Base-by-base conservation (phyloP, 1,140 invertebrate genomes). In the Trachelipus rathkii region DNA sequence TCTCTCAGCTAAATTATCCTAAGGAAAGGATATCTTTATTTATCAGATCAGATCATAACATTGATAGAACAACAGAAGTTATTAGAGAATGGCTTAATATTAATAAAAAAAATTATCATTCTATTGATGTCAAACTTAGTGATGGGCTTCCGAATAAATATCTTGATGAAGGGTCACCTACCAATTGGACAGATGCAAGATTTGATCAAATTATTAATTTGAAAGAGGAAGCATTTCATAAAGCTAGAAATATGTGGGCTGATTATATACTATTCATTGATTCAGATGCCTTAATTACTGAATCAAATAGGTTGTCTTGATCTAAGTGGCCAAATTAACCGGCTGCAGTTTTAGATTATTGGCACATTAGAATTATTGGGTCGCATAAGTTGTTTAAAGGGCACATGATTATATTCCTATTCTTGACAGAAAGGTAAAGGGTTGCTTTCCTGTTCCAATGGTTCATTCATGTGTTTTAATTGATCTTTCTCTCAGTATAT, bases 341-440 rank as follows among this genome's bases (percentile, higher is more conserved):
- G n/a, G n/a, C n/a, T n/a, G n/a, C n/a, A n/a, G n/a, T n/a, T n/a
- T n/a, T n/a, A n/a, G n/a, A n/a, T n/a, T n/a, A n/a, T 94, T 83
- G 91, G 93, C 21, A 86, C 94, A 44, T 98, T 85, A 95, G 95
- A 98, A 98, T 85, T 98, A 95, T 86, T 99, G 96, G 96, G n/a
- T n/a, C n/a, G n/a, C n/a, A n/a, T n/a, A n/a, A n/a, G n/a, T n/a
- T 91, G 92, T 82, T 84, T 84, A 89, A 71, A 87, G 95, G 84
- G 94, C 94, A 0, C 91, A 95, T 10, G 90, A 93, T 73, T 99
- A 98, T 83, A 89, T 91, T 81, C 89, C 90, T 0, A 95, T 97
- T 67, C 85, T 95, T 69, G 88, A 91, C 77, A 84, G 89, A 15
- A 88, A 94, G 80, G 88, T 89, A 70, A 83, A 84, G 1, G 95